These are phyloP conservation scores for Stichopus horrens DNA, from an alignment of 53 echinoderm and acorn worm species.

Conservation along the genomic window DNA sequence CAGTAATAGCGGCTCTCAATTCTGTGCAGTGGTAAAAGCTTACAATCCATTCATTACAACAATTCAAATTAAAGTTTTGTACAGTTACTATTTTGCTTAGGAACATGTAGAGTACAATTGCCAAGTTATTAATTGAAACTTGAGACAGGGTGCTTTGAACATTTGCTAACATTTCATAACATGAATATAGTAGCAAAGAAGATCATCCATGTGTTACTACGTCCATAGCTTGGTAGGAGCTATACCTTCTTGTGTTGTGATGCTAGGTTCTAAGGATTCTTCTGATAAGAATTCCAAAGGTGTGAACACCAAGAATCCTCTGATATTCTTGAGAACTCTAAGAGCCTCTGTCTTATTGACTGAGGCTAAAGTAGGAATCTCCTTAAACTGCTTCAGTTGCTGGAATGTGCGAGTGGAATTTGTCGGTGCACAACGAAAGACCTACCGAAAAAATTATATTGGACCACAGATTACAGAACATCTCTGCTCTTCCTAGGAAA, in stretches of 20 bases:
- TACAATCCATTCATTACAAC: too few species aligned
- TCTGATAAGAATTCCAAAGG: conserved; percentile 76
- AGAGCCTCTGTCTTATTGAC: conserved; percentile 52
- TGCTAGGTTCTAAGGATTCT: conserved; percentile 72
- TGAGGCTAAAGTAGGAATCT: conserved; percentile 52
- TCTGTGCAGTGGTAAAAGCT: too few species aligned
- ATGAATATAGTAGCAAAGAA: too few species aligned
- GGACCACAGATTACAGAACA: too few species aligned
- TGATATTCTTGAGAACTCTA: conserved; percentile 60
- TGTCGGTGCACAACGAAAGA: conserved; percentile 82
- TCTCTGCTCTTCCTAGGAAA: too few species aligned
- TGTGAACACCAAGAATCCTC: conserved; percentile 67
- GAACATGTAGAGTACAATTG: too few species aligned
- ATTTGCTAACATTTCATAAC: too few species aligned
- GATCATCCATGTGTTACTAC: conserved; percentile 30
- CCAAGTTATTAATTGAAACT: too few species aligned
- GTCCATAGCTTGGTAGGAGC: conserved; percentile 97
- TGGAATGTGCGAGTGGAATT: conserved; percentile 61
- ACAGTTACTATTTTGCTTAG: too few species aligned
- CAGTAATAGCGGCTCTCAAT: too few species aligned
- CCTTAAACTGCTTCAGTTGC: conserved; percentile 62
- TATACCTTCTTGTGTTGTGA: conserved; percentile 83
- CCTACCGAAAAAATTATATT: conserved; percentile 48
- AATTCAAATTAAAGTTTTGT: too few species aligned
- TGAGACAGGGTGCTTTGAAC: too few species aligned